Conservation (phyloP, 2,888 invertebrate genomes). For the Nephrotoma flavescens region DNA sequence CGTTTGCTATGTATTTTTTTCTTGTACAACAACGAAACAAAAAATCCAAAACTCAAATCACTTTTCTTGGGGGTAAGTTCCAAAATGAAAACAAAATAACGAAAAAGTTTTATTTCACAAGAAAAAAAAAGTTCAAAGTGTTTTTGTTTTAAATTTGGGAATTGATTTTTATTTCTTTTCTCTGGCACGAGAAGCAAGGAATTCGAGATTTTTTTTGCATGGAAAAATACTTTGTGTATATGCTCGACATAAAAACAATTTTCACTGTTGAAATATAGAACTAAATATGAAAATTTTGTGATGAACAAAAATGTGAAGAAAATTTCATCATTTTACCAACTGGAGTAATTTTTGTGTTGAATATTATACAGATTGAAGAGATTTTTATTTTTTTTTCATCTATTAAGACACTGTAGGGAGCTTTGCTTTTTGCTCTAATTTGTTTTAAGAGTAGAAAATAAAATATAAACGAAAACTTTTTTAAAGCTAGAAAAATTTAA, state of each 20-base stretch:
- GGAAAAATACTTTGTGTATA: not conserved
- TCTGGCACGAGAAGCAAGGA: not conserved
- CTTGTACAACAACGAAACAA: not conserved
- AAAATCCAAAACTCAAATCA: not conserved
- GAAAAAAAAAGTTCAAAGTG: not conserved
- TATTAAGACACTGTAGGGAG: not conserved
- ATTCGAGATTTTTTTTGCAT: not conserved
- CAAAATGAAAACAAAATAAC: not conserved
- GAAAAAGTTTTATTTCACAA: not conserved
- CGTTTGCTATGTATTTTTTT: not conserved
- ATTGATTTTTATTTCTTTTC: not conserved
- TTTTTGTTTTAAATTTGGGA: not conserved
- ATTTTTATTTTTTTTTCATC: not conserved
- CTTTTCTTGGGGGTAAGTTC: not conserved
- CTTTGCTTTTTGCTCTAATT: not conserved
- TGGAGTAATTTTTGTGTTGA: not conserved
- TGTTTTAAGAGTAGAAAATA: not conserved
- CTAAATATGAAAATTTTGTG: not conserved
- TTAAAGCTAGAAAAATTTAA: not conserved
- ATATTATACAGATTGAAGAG: not conserved
- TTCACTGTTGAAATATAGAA: not conserved
- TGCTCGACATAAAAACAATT: not conserved
- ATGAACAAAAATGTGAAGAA: not conserved
- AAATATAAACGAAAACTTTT: not conserved
- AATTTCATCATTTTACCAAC: not conserved